These are phyloP conservation scores for Excalfactoria chinensis DNA, from an alignment of 2,113 vertebrate species.

Conservation along the genomic window DNA sequence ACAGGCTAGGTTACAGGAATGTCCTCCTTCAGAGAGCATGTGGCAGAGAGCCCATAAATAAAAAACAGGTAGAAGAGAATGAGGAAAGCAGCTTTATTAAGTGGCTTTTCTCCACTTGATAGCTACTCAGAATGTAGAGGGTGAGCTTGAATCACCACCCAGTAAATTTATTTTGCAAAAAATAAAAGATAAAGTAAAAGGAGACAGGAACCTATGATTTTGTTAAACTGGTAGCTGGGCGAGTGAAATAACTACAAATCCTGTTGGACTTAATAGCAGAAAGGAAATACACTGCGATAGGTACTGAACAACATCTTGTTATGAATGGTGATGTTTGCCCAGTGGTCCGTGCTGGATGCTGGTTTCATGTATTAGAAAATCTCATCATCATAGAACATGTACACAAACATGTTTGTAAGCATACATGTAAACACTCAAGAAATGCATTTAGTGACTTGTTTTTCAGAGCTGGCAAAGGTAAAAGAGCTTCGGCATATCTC, in stretches of 20 bases:
- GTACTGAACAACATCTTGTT: not conserved
- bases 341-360: not conserved
- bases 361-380: not conserved
- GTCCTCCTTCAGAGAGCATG: not conserved
- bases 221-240: constrained; percentile 8
- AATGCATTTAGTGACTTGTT: not conserved
- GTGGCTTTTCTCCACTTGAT: not conserved
- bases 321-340: not conserved
- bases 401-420: accelerated
- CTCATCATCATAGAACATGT: not conserved
- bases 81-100: not conserved
- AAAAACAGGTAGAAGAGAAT: not conserved
- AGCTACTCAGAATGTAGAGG: not conserved
- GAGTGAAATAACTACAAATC: not conserved
- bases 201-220: not conserved
- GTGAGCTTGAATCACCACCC: not conserved
- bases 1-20: not conserved
- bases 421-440: not conserved
- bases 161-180: not conserved
- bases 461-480: not conserved
- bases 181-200: not conserved
- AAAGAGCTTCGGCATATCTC: not conserved
- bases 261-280: not conserved
- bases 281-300: not conserved
- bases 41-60: constrained; percentile 10